These are phyloP conservation scores for Dipodomys merriami DNA, from an alignment of 2,113 vertebrate genomes.

Conservation along the genomic window DNA sequence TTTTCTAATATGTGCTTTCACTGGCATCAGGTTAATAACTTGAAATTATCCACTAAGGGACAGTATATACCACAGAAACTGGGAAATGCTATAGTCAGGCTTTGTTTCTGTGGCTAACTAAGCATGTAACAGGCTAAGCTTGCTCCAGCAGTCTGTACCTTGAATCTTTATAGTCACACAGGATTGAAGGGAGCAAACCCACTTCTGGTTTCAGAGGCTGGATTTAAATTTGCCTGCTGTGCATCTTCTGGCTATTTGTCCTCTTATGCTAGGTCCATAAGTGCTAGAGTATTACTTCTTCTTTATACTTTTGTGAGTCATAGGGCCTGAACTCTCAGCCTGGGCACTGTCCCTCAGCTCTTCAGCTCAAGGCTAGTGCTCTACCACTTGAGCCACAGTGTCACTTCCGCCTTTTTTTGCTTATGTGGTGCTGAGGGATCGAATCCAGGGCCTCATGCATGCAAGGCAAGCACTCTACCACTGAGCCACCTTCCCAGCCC, in stretches of 20 bases:
- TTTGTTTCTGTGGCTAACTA: neutral
- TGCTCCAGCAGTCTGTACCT: neutral
- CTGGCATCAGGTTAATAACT: neutral
- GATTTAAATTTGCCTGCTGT: neutral
- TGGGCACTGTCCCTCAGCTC: too few relatives aligned
- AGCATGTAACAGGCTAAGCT: neutral
- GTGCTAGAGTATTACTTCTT: neutral
- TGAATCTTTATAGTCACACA: neutral
- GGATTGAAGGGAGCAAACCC: neutral
- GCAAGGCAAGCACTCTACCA: too few relatives aligned
- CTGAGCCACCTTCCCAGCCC: too few relatives aligned
- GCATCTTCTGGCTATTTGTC: neutral
- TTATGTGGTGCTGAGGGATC: too few relatives aligned
- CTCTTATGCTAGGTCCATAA: neutral
- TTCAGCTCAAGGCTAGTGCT: too few relatives aligned
- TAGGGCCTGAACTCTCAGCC: too few relatives aligned
- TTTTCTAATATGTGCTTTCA: neutral
- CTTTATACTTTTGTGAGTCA: neutral
- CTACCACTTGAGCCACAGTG: too few relatives aligned
- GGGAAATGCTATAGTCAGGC: neutral
- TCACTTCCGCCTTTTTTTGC: too few relatives aligned
- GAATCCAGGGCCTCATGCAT: too few relatives aligned
- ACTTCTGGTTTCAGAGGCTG: neutral
- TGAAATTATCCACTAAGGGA: neutral
- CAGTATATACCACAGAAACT: neutral